Conservation (phyloP, 1,140 invertebrate species). For the Scylla paramamosain region DNA sequence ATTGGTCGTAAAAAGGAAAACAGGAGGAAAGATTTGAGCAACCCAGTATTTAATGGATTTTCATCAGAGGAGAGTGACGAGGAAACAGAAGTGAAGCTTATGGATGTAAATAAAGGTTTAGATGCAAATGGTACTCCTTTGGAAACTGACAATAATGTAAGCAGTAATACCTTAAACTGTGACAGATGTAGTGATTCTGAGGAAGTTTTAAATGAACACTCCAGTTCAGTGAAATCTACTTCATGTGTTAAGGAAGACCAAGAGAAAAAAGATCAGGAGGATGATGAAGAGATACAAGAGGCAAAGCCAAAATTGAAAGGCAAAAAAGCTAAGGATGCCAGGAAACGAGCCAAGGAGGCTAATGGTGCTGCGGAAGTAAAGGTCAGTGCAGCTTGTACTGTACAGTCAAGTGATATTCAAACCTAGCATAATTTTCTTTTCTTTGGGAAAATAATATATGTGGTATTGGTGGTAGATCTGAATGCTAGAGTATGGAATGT, state of each 20-base stretch:
- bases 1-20: conserved; percentile 26
- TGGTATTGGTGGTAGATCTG: too few relatives aligned
- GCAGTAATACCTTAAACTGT: neutral
- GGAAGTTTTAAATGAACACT: neutral
- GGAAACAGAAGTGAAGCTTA: neutral
- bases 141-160: neutral
- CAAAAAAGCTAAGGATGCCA: conserved; percentile 62
- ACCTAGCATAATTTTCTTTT: neutral
- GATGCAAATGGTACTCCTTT: neutral
- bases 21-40: conserved; percentile 22
- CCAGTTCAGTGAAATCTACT: neutral
- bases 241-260: neutral
- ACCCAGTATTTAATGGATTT: neutral
- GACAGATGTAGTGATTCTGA: neutral
- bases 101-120: neutral
- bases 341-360: conserved; percentile 51
- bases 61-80: neutral
- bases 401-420: neutral
- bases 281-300: neutral
- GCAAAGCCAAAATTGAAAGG: conserved; percentile 55
- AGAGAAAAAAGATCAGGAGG: conserved; percentile 14
- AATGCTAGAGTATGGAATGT: too few relatives aligned
- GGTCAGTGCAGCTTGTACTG: neutral
- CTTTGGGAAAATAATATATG: conserved; percentile 24
- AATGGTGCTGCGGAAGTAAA: neutral